Evolutionary conservation across 2,888 invertebrate species (phyloP), one percentile per base, ranked within the genome.

Genomic region (Andrena hattorfiana): DNA sequence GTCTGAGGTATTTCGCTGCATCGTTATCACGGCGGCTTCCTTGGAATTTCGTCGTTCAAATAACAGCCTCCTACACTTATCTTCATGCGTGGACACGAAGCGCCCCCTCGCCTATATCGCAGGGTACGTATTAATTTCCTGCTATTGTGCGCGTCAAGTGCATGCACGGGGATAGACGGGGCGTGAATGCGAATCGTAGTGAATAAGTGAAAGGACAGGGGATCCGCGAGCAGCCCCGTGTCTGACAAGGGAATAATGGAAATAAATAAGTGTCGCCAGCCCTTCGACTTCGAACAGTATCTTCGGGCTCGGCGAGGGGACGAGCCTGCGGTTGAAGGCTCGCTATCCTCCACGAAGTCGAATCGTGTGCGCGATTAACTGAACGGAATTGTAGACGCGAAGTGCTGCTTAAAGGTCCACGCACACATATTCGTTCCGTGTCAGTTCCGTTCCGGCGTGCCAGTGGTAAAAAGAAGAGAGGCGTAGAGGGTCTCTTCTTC

Each of bases 61-160:
- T 42, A 77, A 77, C 49, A 51, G 30, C 56, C 59, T 77, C 59
- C 77, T 56, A 69, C 62, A 67, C 48, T 71, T 63, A 72, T 81
- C 79, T 68, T 35, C 54, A 63, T 72, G 80, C 80, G 71, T 63
- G 67, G 66, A 72, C 80, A 51, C 78, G 64, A n/a, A 4, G 16
- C 59, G 30, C 23, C 66, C 51, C 64, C 16, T 63, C 42, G 59
- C n/a, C 26, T 35, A 26, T 26, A 63, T 54, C 42, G 42, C 54
- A 30, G 75, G 67, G 54, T 67, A 67, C 69, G 81, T 75, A 75
- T 81, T 81, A 82, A 82, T 82, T 82, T 82, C 81, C 81, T 75
- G 81, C 81, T 67, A 81, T 82, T 82, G 81, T 82, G 67, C 54
- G 51, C 66, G 35, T 6, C 48, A 75, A 81, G 70, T 48, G 74